Evolutionary conservation across 2,888 invertebrate genomes (phyloP), one percentile per base, ranked within the genome.

Genomic region (Netelia inedita): DNA sequence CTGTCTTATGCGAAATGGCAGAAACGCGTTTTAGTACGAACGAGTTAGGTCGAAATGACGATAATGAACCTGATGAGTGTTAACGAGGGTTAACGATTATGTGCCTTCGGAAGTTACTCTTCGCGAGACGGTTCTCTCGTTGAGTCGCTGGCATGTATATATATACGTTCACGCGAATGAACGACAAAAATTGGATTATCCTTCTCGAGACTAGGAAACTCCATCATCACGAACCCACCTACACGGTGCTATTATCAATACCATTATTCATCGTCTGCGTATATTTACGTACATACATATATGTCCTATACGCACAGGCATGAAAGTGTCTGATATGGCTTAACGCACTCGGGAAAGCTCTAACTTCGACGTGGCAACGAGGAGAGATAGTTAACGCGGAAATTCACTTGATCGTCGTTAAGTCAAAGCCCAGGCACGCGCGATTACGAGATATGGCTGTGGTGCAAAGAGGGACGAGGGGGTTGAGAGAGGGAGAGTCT

Each of bases 381-480:
- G 16, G 14, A 57, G 65, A 43, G 41, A 19, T 73, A 61, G 73
- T 79, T 75, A 61, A 59, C 59, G 53, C 61, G 69, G 69, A 83
- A 81, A 79, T 80, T 83, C 78, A 81, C 71, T 81, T 66, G 59
- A 78, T 71, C 68, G 72, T 80, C 76, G 81, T 76, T 55, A 74
- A 83, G 81, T 66, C 83, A 79, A 79, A 79, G 65, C 69, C 50
- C 23, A 72, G 55, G 53, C 72, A 43, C 57, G 59, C 19, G 41
- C 65, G 59, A 80, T 80, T 72, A 76, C 46, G 68, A 69, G 59
- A 41, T 71, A 66, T 41, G 53, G 65, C 71, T 66, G 72, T 53
- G 66, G 65, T 68, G 19, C 28, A 21, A 5, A n/a, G 41, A 69
- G 73, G 21, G 53, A 11, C 41, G 28, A 10, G n/a, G 53, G 53